These are phyloP conservation scores for Lasioglossum lativentre DNA, from an alignment of 2,888 invertebrate genomes.

Conservation along the genomic window DNA sequence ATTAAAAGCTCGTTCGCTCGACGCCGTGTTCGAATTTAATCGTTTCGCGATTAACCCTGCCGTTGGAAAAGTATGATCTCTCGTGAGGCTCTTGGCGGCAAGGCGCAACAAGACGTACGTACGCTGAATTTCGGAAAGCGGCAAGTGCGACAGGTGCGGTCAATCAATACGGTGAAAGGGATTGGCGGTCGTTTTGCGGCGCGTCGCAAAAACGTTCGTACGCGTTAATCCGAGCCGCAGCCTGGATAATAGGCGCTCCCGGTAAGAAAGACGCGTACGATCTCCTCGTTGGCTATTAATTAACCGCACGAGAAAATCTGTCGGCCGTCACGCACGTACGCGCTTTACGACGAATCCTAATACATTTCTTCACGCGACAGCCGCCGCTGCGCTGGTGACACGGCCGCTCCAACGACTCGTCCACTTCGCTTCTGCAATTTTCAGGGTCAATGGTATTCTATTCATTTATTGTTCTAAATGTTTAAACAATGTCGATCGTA, in stretches of 20 bases:
- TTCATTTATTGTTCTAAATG: background rate
- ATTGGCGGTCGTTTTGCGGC: slow-evolving; percentile 29
- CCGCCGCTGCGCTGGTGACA: background rate
- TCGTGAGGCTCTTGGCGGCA: background rate
- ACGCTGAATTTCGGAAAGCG: slow-evolving; percentile 42
- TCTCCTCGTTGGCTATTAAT: slow-evolving; percentile 58
- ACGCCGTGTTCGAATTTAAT: slow-evolving; percentile 28
- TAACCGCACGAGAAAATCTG: slow-evolving; percentile 48
- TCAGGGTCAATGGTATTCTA: background rate
- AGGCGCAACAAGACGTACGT: background rate
- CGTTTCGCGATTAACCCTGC: background rate
- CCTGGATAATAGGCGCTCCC: slow-evolving; percentile 47
- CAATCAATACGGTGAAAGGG: slow-evolving; percentile 64
- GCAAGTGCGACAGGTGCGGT: slow-evolving; percentile 53
- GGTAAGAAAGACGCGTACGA: slow-evolving; percentile 49
- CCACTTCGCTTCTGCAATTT: background rate
- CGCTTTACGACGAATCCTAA: slow-evolving; percentile 26
- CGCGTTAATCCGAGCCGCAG: slow-evolving; percentile 59
- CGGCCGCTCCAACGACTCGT: background rate
- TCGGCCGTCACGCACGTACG: slow-evolving; percentile 53
- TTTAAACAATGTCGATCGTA: no score
- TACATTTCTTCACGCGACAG: slow-evolving; percentile 21
- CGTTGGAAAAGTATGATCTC: background rate
- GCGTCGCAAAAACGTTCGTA: slow-evolving; percentile 46
- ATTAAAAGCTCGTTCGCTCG: slow-evolving; percentile 29